phyloP scores from a whole-genome alignment of 2,888 invertebrate genomes.

The Drymonia ruficornis region DNA sequence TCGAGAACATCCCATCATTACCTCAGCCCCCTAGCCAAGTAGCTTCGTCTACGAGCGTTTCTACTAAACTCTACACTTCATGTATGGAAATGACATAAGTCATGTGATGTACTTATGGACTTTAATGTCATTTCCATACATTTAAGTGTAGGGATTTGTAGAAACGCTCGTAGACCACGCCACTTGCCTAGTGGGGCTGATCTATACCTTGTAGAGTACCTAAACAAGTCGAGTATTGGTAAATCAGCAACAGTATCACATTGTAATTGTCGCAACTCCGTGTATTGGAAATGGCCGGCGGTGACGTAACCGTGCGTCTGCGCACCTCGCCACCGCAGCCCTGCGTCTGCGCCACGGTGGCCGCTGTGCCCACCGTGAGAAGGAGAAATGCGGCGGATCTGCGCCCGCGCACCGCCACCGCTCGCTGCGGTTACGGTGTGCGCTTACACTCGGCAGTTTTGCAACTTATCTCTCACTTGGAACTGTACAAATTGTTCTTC shows the following conservation, averaged over 20 bases:
- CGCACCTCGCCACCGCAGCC: background rate
- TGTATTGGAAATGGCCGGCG: background rate
- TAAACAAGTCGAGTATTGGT: background rate
- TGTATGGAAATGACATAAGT: no score
- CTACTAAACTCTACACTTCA: no score
- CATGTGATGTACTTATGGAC: no score
- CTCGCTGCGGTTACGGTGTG: slow-evolving; percentile 41
- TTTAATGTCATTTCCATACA: no score
- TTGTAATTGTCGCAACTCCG: slow-evolving; percentile 5
- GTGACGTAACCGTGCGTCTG: slow-evolving; percentile 1
- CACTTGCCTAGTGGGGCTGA: no score
- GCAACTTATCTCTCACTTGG: slow-evolving; percentile 31
- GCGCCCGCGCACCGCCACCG: slow-evolving; percentile 30
- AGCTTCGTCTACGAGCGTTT: no score
- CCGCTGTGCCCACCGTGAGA: slow-evolving; percentile 29
- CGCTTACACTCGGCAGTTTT: slow-evolving; percentile 35
- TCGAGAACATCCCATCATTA: no score
- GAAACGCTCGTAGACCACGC: no score
- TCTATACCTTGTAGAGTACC: background rate
- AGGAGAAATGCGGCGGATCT: slow-evolving; percentile 45
- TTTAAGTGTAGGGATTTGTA: no score
- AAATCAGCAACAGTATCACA: background rate
- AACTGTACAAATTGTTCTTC: no score
- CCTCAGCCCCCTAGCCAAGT: no score
- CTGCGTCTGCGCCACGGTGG: slow-evolving; percentile 20